Base-by-base conservation (phyloP, 2,888 invertebrate species). In the Malacosoma neustria region DNA sequence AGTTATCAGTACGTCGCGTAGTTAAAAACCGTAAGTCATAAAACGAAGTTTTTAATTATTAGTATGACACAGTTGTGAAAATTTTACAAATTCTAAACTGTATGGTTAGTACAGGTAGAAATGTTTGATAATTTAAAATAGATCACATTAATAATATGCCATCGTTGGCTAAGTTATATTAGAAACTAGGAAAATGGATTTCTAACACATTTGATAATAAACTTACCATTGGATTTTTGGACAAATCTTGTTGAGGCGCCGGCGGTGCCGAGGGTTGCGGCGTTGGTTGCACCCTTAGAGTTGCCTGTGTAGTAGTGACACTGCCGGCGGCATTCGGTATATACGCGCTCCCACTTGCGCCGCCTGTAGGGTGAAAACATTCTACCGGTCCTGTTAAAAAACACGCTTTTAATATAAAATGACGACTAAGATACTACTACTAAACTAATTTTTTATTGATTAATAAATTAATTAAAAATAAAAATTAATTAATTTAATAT, bases 231-330 rank as follows among this genome's bases (percentile, higher is more conserved):
- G 69, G 64, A 32, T 68, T 72, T 54, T 82, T 82, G 5, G 79
- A 69, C 62, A 84, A 63, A 50, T 84, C 84, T 46, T 71, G 82
- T 41, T 71, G 81, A 33, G 76, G 76, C 48, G 79, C 68, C 45
- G 76, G 72, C 41, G 80, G 77, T 45, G 79, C 79, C 32, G 80
- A 68, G 9, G 77, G 79, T 54, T 77, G 77, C 22, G 76, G 70
- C 34, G 79, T 57, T 34, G 70, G 58, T 50, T 75, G 81, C 9
- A 66, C 74, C 46, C 84, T 63, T 48, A 80, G 61, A 37, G 65
- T 54, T 32, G 61, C 41, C 53, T 68, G 81, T 34, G 69, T 65
- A 33, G 79, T 45, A 59, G 72, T 76, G 11, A 71, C 63, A 40
- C 69, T 72, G 43, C 75, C 71, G 29, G 68, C 54, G 39, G 71